Evolutionary conservation across 1,140 invertebrate species (phyloP).

Genomic region (Limonius californicus): DNA sequence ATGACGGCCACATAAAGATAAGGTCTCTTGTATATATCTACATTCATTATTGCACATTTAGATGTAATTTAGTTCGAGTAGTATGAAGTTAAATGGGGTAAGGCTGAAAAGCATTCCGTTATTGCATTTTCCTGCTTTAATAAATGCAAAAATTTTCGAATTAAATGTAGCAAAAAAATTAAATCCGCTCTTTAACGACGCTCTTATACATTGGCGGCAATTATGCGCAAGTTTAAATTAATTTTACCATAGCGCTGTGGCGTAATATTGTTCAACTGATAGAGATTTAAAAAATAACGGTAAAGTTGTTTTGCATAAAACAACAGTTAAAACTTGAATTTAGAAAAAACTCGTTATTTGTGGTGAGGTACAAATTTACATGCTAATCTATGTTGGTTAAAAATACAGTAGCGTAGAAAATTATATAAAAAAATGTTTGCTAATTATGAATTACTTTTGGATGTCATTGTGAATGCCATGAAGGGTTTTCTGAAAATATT

Average conservation of each 20-base stretch:
- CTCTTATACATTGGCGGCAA: not conserved
- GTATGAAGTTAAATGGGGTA: slow-evolving; percentile 12
- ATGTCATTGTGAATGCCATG: no score
- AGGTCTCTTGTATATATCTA: slow-evolving; percentile 9
- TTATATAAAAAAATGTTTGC: no score
- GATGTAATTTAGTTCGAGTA: not conserved
- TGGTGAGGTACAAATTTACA: no score
- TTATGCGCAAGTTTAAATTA: not conserved
- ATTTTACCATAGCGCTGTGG: not conserved
- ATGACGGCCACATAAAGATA: slow-evolving; percentile 4
- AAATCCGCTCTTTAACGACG: not conserved
- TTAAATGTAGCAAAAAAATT: slow-evolving; percentile 7
- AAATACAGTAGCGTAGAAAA: no score
- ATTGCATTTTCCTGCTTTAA: slow-evolving; percentile 6
- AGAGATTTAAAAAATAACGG: not conserved
- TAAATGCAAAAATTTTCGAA: not conserved
- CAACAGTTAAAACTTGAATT: no score
- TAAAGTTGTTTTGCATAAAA: not conserved
- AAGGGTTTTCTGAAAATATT: no score
- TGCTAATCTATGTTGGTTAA: no score
- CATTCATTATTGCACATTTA: slow-evolving; percentile 14
- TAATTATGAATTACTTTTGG: no score
- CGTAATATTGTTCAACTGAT: not conserved
- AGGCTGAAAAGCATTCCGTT: slow-evolving; percentile 6
- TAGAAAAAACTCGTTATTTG: no score